A percentile compares a stretch with the other conserved stretches of the same genome.
Evolutionary conservation across 2,113 vertebrate species (phyloP).

Genomic region (Henicopernis longicauda): DNA sequence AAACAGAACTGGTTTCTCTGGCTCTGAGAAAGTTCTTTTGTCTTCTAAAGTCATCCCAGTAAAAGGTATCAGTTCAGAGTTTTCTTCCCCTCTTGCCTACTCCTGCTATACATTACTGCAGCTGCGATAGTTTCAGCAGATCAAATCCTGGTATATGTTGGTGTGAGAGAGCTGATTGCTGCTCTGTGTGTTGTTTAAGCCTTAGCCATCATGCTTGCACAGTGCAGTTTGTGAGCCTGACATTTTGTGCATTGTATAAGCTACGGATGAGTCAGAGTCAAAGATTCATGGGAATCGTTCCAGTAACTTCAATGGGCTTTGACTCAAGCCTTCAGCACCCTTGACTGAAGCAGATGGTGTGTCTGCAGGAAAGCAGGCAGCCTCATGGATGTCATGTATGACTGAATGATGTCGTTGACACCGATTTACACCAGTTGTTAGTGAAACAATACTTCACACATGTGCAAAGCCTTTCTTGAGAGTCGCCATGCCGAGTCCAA

Average conservation of each 20-base stretch:
- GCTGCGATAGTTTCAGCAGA: not conserved
- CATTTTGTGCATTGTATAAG: not conserved
- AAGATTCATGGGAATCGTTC: not conserved
- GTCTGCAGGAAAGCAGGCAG: conserved; percentile 10
- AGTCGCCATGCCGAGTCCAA: not conserved
- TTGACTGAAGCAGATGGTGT: not conserved
- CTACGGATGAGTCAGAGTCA: not conserved
- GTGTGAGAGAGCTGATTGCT: not conserved
- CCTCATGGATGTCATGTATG: not conserved
- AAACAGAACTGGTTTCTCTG: not conserved
- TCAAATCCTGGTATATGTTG: not conserved
- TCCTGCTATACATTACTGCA: not conserved
- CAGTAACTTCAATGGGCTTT: not conserved
- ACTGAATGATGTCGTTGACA: not conserved
- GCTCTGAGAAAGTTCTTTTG: not conserved
- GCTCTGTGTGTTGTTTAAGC: not conserved
- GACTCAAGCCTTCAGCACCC: not conserved
- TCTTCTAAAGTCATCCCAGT: not conserved
- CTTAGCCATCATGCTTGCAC: not conserved
- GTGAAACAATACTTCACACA: not conserved
- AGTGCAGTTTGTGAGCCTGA: not conserved
- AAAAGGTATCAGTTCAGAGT: not conserved
- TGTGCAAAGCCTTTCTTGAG: not conserved
- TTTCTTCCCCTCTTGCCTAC: not conserved
- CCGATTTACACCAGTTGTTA: not conserved